Conservation (phyloP, 2,888 invertebrate genomes). For the Cylindroiulus punctatus region DNA sequence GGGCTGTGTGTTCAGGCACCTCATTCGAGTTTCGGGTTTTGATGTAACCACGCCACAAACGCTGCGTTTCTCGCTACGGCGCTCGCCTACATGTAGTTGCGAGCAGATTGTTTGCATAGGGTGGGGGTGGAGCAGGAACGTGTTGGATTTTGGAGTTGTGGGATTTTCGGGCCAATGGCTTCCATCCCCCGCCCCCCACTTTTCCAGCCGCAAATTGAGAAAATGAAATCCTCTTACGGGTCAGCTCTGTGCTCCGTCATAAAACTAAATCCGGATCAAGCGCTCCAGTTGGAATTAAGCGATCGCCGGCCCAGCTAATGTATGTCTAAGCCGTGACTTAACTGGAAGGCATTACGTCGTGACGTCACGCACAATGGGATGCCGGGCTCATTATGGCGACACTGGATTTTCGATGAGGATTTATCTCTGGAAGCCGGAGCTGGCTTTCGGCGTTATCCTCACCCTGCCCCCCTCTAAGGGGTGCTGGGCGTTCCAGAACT, state of each 20-base stretch:
- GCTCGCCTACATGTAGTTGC: too few species aligned
- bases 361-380: conserved; percentile 9
- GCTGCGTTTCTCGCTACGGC: not conserved
- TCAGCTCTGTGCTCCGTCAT: conserved; percentile 44
- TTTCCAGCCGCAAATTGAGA: conserved; percentile 10
- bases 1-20: not conserved
- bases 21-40: not conserved
- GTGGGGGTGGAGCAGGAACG: not conserved
- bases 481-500: too few species aligned
- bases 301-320: conserved; percentile 35
- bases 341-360: not conserved
- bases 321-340: conserved; percentile 12
- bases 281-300: conserved; percentile 42
- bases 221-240: conserved; percentile 47
- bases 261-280: conserved; percentile 47
- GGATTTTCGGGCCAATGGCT: conserved; percentile 2
- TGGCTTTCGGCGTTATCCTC: not conserved
- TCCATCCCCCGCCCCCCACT: not conserved
- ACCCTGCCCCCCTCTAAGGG: too few species aligned
- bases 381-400: not conserved
- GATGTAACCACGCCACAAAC: conserved; percentile 4
- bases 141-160: not conserved
- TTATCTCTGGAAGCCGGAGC: not conserved
- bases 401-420: conserved; percentile 17
- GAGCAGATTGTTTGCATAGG: not conserved